Conservation (phyloP, 2,797 vertebrate species). For the Helarctos malayanus region DNA sequence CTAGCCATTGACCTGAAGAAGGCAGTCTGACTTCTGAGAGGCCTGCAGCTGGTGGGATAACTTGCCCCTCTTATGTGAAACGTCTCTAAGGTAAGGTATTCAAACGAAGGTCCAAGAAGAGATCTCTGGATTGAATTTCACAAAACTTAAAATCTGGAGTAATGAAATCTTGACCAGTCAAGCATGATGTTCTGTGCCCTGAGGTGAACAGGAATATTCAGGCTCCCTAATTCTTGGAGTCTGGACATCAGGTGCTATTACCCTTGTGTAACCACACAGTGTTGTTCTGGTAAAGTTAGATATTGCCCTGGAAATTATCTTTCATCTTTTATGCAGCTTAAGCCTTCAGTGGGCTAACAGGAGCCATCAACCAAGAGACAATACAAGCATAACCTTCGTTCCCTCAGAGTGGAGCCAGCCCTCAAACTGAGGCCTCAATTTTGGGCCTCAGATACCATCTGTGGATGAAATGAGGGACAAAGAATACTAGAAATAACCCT, state of each 20-base stretch:
- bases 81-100: background rate
- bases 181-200: background rate
- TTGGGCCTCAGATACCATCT: background rate
- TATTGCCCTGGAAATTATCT: background rate
- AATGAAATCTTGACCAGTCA: background rate
- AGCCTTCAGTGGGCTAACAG: background rate
- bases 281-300: background rate
- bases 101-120: background rate
- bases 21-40: background rate
- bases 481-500: slow-evolving; percentile 20
- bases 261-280: background rate
- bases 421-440: background rate
- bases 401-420: background rate
- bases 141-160: background rate
- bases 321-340: background rate
- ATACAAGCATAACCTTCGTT: background rate
- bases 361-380: background rate
- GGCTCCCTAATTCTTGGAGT: background rate
- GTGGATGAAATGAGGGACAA: background rate
- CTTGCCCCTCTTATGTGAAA: background rate
- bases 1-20: background rate
- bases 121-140: slow-evolving; percentile 5
- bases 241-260: background rate
- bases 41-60: background rate
- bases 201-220: background rate